Conservation (phyloP, 2,113 vertebrate species). For the Cyphomyrus plagiostoma region DNA sequence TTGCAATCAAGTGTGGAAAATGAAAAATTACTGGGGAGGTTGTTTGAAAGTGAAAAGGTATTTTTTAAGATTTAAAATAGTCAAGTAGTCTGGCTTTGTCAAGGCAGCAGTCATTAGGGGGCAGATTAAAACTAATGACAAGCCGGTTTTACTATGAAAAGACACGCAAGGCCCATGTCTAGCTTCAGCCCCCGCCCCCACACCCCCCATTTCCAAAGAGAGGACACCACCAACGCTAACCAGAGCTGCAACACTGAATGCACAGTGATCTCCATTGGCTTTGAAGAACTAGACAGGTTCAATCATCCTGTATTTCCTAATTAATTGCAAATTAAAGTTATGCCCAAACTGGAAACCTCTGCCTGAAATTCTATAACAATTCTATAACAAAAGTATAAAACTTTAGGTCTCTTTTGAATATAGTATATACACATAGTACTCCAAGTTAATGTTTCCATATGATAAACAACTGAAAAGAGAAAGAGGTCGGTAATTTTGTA, state of each 20-base stretch:
- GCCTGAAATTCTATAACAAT: not conserved
- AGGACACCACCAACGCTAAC: not conserved
- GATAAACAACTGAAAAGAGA: not conserved
- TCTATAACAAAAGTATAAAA: not conserved
- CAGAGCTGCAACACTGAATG: not conserved
- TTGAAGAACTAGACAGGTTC: not conserved
- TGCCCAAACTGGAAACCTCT: not conserved
- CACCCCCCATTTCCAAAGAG: not conserved
- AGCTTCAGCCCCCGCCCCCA: not conserved
- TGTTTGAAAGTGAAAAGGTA: not conserved
- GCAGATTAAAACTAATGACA: slow-evolving; percentile 26
- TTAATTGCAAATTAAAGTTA: not conserved
- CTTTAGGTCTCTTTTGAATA: not conserved
- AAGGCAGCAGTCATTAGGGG: slow-evolving; percentile 21
- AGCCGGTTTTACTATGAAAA: slow-evolving; percentile 26
- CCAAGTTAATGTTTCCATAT: not conserved
- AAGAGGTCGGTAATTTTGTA: not conserved
- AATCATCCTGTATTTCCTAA: not conserved
- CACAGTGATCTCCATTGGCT: not conserved
- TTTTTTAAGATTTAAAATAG: slow-evolving; percentile 16
- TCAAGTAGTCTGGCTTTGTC: slow-evolving; percentile 17
- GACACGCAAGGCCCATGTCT: slow-evolving; percentile 1
- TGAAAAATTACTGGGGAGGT: slow-evolving; percentile 15
- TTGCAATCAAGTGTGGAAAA: slow-evolving; percentile 26
- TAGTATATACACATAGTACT: not conserved